Conservation (phyloP, 2,797 vertebrate genomes). For the Heliangelus exortis region DNA sequence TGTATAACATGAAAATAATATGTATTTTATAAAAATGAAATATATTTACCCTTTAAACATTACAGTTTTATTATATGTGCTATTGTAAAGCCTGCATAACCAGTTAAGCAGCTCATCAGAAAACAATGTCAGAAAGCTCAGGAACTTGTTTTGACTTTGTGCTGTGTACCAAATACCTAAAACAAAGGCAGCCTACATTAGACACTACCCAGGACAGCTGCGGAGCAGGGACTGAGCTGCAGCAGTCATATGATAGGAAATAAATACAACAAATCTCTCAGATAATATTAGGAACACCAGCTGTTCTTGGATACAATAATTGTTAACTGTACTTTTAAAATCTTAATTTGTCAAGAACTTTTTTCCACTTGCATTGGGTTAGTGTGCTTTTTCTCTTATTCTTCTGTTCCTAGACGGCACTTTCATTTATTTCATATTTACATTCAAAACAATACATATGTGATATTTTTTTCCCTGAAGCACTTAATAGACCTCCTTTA, state of each 20-base stretch:
- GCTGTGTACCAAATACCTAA: neutral
- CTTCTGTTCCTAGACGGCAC: neutral
- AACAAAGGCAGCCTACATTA: slow-evolving; percentile 20
- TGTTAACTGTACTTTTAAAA: neutral
- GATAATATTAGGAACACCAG: neutral
- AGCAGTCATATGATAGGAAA: slow-evolving; percentile 11
- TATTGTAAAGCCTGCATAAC: slow-evolving; percentile 30
- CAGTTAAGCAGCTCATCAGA: slow-evolving; percentile 32
- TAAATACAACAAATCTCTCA: neutral
- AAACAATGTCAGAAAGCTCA: neutral
- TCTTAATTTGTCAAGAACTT: neutral
- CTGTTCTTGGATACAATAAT: neutral
- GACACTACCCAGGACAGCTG: neutral
- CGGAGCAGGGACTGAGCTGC: slow-evolving; percentile 17
- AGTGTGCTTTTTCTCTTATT: neutral
- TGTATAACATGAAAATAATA: neutral
- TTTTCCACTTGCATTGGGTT: neutral
- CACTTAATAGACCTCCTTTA: neutral
- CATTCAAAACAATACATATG: neutral
- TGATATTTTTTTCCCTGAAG: neutral
- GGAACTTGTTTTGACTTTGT: slow-evolving; percentile 29
- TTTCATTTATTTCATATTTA: neutral
- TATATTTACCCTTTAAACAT: neutral
- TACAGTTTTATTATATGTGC: neutral
- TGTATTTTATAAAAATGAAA: neutral